Percentiles rank a stretch among this genome's conserved stretches.
Evolutionary conservation across 2,888 invertebrate species (phyloP).

Genomic region (Drosophila phalerata): DNA sequence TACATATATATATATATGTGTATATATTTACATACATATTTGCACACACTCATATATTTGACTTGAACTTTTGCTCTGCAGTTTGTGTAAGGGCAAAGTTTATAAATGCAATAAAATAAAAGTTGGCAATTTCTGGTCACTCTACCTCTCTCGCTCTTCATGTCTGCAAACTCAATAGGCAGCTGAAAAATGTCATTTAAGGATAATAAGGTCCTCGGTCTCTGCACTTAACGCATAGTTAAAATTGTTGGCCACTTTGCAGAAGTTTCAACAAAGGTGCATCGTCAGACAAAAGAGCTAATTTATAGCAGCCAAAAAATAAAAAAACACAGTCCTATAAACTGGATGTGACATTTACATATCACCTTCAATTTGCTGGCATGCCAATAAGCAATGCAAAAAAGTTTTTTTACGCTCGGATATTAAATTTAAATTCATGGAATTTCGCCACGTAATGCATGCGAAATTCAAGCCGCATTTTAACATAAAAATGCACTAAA

Average conservation of each 20-base stretch:
- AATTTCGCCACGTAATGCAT: constrained; percentile 7
- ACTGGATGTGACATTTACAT: constrained; percentile 55
- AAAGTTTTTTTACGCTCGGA: constrained; percentile 11
- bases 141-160: not conserved
- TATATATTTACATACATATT: constrained; percentile 2
- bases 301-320: constrained; percentile 40
- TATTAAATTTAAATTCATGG: constrained; percentile 30
- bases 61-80: constrained; percentile 66
- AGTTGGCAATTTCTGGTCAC: constrained; percentile 53
- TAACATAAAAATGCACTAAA: constrained; percentile 31
- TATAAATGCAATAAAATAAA: constrained; percentile 80
- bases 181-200: constrained; percentile 65
- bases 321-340: constrained; percentile 43
- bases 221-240: constrained; percentile 56
- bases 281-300: constrained; percentile 38
- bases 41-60: constrained; percentile 49
- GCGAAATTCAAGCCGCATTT: constrained; percentile 3
- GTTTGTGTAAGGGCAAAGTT: constrained; percentile 73
- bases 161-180: constrained; percentile 15
- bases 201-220: constrained; percentile 63
- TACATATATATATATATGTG: not conserved
- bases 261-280: constrained; percentile 65
- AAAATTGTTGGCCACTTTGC: constrained; percentile 52
- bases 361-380: not conserved
- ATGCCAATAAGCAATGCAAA: constrained; percentile 4